Base-by-base conservation (phyloP, 2,888 invertebrate species). In the Nasonia oneida region DNA sequence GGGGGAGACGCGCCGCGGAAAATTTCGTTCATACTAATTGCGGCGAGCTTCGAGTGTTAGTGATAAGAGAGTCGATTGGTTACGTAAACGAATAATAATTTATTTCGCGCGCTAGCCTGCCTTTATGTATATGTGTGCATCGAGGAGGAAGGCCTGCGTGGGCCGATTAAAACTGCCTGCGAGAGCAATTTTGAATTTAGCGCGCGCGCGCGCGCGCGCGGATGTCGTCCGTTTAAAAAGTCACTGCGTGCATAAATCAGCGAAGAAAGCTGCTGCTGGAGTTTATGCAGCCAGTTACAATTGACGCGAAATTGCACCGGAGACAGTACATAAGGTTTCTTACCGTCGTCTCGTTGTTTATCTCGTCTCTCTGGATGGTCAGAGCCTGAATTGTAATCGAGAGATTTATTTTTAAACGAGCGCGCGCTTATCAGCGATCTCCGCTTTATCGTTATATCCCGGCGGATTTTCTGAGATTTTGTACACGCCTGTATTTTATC, bases 21-120 rank as follows among this genome's bases (percentile, higher is more conserved):
- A 61, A 61, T 61, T 61, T 61, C 57, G 57, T n/a, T 61, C n/a
- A 61, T 61, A 23, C 57, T 61, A 61, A 61, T 61, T 61, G 8
- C 57, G 57, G 8, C 57, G 57, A 61, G 57, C 57, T 47, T 47
- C 53, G 53, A 18, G 8, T 18, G 4, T 6, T 8, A 47, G 57
- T n/a, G 57, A 61, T 61, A 61, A 61, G 57, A 61, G 57, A 61
- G 57, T 23, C 8, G 57, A 18, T 61, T n/a, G n/a, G 23, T 61
- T 61, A 61, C n/a, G n/a, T n/a, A 61, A 61, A 61, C n/a, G 57
- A 61, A n/a, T n/a, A 61, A 61, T 61, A 61, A n/a, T 61, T 23
- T 61, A n/a, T n/a, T 23, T n/a, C 3, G 18, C 10, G 14, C 1
- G 29, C 1, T 29, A 2, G 50, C 1, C 2, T 50, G 15, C 15